Conservation (phyloP, 2,113 vertebrate species). For the Chloebia gouldiae region DNA sequence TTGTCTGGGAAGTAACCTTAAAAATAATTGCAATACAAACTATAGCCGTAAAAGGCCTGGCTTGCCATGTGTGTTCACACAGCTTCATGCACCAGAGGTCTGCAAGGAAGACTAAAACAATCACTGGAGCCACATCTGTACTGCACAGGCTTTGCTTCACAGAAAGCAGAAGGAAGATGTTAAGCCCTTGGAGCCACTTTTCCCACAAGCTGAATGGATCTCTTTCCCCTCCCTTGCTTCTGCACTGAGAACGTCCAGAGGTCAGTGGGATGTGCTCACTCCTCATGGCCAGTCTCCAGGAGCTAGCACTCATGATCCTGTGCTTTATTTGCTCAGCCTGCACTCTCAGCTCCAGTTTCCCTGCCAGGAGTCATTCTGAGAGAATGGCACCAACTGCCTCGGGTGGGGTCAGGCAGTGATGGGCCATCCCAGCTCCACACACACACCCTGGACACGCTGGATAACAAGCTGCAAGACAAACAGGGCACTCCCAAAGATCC, state of each 20-base stretch:
- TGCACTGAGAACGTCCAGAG: background rate
- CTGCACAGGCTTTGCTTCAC: background rate
- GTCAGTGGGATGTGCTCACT: background rate
- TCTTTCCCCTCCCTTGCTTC: background rate
- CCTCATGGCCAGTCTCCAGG: background rate
- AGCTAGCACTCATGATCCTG: background rate
- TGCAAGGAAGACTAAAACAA: background rate
- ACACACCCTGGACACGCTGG: background rate
- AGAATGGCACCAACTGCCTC: background rate
- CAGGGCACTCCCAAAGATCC: conserved; percentile 18
- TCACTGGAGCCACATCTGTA: background rate
- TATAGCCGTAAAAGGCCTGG: background rate
- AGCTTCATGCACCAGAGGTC: background rate
- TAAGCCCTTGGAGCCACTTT: background rate
- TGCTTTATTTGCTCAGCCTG: conserved; percentile 21
- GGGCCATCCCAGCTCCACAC: background rate
- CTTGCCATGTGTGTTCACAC: background rate
- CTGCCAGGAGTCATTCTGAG: background rate
- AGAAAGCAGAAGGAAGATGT: background rate
- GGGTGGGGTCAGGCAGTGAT: background rate
- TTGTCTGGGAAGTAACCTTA: background rate
- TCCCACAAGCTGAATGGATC: background rate
- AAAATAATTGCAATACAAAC: background rate
- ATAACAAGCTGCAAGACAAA: background rate
- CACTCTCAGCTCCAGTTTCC: background rate